phyloP scores from a whole-genome alignment of 2,888 invertebrate genomes.

The Meghimatium bilineatum region DNA sequence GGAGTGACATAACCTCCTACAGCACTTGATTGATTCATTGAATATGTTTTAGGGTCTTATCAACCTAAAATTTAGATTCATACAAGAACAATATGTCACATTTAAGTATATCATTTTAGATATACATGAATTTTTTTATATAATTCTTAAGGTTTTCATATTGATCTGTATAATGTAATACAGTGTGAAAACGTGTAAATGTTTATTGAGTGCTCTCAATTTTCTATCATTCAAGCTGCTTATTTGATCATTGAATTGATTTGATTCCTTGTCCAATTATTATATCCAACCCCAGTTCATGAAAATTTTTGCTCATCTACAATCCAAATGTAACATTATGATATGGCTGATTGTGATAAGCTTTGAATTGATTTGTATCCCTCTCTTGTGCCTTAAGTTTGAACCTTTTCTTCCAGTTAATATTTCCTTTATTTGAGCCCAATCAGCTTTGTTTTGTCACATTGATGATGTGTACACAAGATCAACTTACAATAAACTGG shows the following conservation, averaged over 20 bases:
- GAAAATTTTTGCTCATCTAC: not conserved
- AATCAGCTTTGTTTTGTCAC: not conserved
- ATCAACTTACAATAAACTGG: slow-evolving; percentile 28
- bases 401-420: not conserved
- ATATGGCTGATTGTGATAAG: slow-evolving; percentile 7
- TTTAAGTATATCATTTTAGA: too few relatives aligned
- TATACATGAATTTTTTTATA: too few relatives aligned
- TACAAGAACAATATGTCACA: too few relatives aligned
- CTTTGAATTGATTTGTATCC: not conserved
- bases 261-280: not conserved
- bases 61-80: too few relatives aligned
- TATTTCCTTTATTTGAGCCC: not conserved
- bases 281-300: not conserved
- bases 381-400: slow-evolving; percentile 27
- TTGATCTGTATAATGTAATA: too few relatives aligned
- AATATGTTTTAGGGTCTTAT: too few relatives aligned
- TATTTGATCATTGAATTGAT: not conserved
- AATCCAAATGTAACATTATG: not conserved
- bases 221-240: not conserved
- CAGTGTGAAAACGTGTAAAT: too few relatives aligned
- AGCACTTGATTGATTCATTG: too few relatives aligned
- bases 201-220: too few relatives aligned
- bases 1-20: too few relatives aligned
- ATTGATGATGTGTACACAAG: slow-evolving; percentile 12
- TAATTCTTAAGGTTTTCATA: too few relatives aligned